Base-by-base conservation (phyloP, 2,113 vertebrate genomes). In the Istiophorus platypterus region DNA sequence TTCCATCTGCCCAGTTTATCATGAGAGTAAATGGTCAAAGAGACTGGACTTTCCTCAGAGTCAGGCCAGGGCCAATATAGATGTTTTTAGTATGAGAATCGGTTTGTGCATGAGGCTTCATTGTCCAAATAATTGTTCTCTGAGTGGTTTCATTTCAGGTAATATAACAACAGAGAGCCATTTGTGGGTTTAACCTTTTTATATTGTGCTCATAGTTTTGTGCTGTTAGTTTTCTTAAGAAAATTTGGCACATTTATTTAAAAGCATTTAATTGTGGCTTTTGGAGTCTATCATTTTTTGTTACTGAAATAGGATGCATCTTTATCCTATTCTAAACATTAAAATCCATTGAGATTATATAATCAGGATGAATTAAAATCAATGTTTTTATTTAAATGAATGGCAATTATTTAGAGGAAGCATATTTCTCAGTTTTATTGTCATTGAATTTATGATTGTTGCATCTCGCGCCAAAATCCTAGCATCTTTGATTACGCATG, bases 61-160 rank as follows among this genome's bases (percentile, higher is more conserved):
- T 76, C 82, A 78, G 69, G 75, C 68, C 67, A 5, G 51, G 42
- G 79, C 83, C 83, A 84, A 86, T 89, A 85, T 84, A 88, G 73
- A 62, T 89, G 78, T 89, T 87, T 70, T 84, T 51, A 74, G 79
- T 42, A 39, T 81, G 66, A 64, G 72, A 67, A 85, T 85, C 76
- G 71, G 82, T 76, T 72, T 84, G 77, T 85, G 81, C 84, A 84
- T 89, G 89, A 85, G 73, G 77, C 78, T 65, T 42, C 2, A 1
- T 59, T 51, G 64, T 68, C 42, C 66, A 77, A 82, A 61, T 56
- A 81, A 90, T 89, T 89, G 88, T 76, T 73, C 84, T 79, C 63
- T 85, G 67, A 85, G 82, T 80, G 80, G 72, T 82, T 85, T 47
- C 80, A 84, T 56, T 88, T 61, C 70, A 85, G 54, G 65, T 87